Conservation (phyloP, 2,113 vertebrate genomes). For the Trachemys scripta region DNA sequence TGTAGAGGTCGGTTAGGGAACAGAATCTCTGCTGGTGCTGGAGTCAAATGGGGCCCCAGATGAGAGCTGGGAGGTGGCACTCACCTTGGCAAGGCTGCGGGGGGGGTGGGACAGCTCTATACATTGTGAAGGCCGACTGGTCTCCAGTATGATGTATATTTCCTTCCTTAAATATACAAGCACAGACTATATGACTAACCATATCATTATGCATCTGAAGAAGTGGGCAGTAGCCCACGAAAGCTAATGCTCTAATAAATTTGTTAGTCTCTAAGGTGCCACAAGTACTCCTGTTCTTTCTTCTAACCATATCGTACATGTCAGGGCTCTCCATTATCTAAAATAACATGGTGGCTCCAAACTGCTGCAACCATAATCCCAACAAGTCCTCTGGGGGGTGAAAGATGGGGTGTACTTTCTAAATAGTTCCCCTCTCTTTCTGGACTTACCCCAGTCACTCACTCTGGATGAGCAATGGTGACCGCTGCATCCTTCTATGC, state of each 20-base stretch:
- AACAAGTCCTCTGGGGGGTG: not conserved
- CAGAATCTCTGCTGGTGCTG: not conserved
- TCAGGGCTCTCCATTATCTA: not conserved
- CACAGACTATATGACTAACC: not conserved
- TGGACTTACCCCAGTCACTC: not conserved
- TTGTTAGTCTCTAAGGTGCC: too few relatives aligned
- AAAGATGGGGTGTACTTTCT: not conserved
- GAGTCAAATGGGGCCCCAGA: not conserved
- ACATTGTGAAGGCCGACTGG: not conserved
- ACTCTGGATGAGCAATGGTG: not conserved
- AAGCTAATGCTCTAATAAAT: too few relatives aligned
- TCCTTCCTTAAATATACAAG: not conserved
- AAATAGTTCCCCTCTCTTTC: not conserved
- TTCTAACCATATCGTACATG: not conserved
- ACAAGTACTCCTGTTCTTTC: too few relatives aligned
- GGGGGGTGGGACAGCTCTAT: not conserved
- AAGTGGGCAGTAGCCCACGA: too few relatives aligned
- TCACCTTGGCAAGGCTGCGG: not conserved
- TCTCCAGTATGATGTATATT: not conserved
- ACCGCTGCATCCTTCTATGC: not conserved
- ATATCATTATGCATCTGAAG: not conserved
- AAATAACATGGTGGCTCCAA: not conserved
- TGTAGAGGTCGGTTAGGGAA: constrained; percentile 34
- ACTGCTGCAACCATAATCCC: not conserved
- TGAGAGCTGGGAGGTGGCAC: not conserved